Percentiles rank a stretch among this genome's conserved stretches.
These are phyloP conservation scores for Characodon lateralis DNA, from an alignment of 2,797 vertebrate species.

Conservation along the genomic window DNA sequence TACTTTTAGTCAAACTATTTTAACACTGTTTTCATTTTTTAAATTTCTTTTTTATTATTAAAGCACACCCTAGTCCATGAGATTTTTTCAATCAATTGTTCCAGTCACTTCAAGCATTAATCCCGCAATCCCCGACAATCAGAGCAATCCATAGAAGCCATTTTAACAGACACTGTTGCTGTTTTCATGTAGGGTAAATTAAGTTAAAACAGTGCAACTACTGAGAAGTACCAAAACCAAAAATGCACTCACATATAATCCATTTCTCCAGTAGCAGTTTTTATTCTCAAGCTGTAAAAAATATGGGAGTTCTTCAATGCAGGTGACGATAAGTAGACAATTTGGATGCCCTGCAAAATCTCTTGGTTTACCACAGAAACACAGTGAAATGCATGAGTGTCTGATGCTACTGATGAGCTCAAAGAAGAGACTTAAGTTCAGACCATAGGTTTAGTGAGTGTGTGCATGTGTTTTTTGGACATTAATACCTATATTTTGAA, in stretches of 20 bases:
- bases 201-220: neutral
- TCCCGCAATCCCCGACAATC: neutral
- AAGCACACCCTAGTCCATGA: too few relatives aligned
- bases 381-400: neutral
- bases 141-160: too few relatives aligned
- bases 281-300: neutral
- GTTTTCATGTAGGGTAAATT: neutral
- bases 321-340: neutral
- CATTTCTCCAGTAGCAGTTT: neutral
- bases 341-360: neutral
- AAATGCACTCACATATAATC: neutral
- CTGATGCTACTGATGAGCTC: neutral
- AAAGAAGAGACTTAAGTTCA: neutral
- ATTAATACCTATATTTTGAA: neutral
- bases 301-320: neutral
- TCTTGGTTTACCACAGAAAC: neutral
- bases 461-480: neutral
- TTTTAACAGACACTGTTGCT: neutral
- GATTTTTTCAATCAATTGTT: neutral
- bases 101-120: neutral
- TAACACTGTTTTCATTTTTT: too few relatives aligned
- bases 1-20: too few relatives aligned
- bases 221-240: neutral
- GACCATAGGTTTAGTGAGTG: neutral
- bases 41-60: too few relatives aligned